A percentile compares a stretch with the other conserved stretches of the same genome.
phyloP scores from a whole-genome alignment of 2,888 invertebrate species.

The Diaprepes abbreviatus region DNA sequence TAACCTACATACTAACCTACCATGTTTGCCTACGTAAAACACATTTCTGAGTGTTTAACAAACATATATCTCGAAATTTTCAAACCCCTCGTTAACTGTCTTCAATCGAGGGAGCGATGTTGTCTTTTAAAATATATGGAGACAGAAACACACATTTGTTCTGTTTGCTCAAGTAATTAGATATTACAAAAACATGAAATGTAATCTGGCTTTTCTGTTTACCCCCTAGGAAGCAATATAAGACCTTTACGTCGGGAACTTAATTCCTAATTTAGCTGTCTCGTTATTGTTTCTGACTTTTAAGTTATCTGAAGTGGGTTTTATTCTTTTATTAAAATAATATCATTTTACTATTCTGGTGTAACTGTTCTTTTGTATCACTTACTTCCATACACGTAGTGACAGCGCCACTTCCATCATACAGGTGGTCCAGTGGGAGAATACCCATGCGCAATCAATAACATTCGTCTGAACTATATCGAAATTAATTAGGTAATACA shows the following conservation, averaged over 20 bases:
- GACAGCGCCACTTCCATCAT: too few species aligned
- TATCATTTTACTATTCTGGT: too few species aligned
- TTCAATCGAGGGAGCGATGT: not conserved
- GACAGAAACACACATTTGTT: not conserved
- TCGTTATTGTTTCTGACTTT: too few species aligned
- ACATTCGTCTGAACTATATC: too few species aligned
- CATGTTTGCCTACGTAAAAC: not conserved
- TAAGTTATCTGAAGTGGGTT: too few species aligned
- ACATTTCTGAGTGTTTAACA: not conserved
- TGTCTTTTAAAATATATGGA: not conserved
- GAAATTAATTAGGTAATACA: too few species aligned
- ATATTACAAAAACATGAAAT: slow-evolving; percentile 3
- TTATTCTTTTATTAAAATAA: too few species aligned
- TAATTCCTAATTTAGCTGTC: too few species aligned
- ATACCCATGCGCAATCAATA: too few species aligned
- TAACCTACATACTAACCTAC: not conserved
- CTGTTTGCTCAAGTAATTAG: slow-evolving; percentile 6
- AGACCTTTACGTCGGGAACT: not conserved
- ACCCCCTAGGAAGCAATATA: not conserved
- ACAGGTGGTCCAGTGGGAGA: too few species aligned
- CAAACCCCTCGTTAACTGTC: not conserved
- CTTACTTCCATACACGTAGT: too few species aligned
- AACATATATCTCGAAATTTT: not conserved
- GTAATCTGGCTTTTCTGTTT: not conserved
- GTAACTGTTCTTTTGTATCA: too few species aligned